phyloP scores from a whole-genome alignment of 2,888 invertebrate genomes.

The Agriotes lineatus region DNA sequence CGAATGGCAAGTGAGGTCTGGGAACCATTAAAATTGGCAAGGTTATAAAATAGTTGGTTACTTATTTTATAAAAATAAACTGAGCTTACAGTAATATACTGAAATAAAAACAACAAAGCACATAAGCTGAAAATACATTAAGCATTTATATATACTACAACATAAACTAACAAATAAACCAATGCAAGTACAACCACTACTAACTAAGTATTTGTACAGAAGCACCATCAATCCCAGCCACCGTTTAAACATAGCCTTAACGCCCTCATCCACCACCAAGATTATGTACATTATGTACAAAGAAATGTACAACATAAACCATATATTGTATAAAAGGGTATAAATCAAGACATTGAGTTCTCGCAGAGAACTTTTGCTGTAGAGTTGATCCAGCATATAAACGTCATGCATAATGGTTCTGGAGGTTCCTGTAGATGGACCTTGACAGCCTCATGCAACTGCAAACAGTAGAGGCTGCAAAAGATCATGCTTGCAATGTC shows the following conservation, averaged over 20 bases:
- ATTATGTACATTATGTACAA: slow-evolving; percentile 47
- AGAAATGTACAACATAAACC: slow-evolving; percentile 38
- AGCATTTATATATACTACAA: slow-evolving; percentile 32
- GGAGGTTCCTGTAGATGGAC: slow-evolving; percentile 59
- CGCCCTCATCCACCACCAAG: slow-evolving; percentile 42
- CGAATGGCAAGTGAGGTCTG: slow-evolving; percentile 83
- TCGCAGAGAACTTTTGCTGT: slow-evolving; percentile 54
- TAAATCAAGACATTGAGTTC: slow-evolving; percentile 46
- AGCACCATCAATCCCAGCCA: slow-evolving; percentile 32
- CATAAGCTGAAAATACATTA: slow-evolving; percentile 49
- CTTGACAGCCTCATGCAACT: slow-evolving; percentile 57
- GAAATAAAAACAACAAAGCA: slow-evolving; percentile 46
- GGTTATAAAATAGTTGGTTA: too few relatives aligned
- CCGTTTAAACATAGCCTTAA: slow-evolving; percentile 23
- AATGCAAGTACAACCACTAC: slow-evolving; percentile 24
- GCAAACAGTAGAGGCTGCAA: slow-evolving; percentile 54
- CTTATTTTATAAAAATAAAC: too few relatives aligned
- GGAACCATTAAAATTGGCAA: slow-evolving; percentile 51
- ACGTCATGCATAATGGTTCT: slow-evolving; percentile 55
- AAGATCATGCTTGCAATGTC: slow-evolving; percentile 56
- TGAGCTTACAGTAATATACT: slow-evolving; percentile 28
- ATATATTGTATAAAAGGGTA: slow-evolving; percentile 41
- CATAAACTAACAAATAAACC: slow-evolving; percentile 22
- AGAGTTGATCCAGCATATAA: slow-evolving; percentile 51
- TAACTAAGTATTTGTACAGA: slow-evolving; percentile 5